These are phyloP conservation scores for Varecia variegata DNA, from an alignment of 2,797 vertebrate species.

Conservation along the genomic window DNA sequence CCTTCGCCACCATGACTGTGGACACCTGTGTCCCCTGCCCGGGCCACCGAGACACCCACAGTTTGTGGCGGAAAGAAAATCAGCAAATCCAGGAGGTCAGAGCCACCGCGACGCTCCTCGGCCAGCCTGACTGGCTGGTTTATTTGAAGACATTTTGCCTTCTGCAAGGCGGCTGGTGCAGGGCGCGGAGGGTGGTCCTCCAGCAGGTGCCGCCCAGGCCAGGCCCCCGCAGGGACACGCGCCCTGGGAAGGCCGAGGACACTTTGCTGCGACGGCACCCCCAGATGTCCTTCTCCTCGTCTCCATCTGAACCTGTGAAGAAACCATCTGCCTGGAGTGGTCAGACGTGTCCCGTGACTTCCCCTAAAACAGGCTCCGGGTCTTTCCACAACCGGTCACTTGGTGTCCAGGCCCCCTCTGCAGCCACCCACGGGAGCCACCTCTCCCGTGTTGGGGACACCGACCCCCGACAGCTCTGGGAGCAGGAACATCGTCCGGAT, in stretches of 20 bases:
- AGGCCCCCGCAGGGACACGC: accelerated
- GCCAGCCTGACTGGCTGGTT: too few species aligned
- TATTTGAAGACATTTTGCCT: neutral
- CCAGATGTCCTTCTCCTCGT: too few species aligned
- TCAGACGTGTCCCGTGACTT: accelerated
- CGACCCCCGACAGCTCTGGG: accelerated
- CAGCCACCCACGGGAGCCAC: accelerated
- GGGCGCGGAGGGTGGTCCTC: accelerated
- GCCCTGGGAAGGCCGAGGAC: accelerated
- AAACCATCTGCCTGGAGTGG: accelerated
- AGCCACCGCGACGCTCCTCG: accelerated
- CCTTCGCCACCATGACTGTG: accelerated
- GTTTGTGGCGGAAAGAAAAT: neutral
- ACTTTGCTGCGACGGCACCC: accelerated
- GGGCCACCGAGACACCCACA: accelerated
- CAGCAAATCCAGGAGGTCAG: accelerated
- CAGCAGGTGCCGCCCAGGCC: accelerated
- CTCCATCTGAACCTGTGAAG: accelerated
- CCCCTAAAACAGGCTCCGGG: neutral
- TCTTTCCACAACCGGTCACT: accelerated
- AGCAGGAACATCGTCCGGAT: neutral
- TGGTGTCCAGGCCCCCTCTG: neutral
- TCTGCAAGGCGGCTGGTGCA: accelerated
- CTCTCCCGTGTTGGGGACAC: accelerated
- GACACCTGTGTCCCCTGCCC: accelerated